Evolutionary conservation across 1,140 invertebrate genomes (phyloP), one percentile per base, ranked within the genome.

Genomic region (Drosophila trapezifrons): DNA sequence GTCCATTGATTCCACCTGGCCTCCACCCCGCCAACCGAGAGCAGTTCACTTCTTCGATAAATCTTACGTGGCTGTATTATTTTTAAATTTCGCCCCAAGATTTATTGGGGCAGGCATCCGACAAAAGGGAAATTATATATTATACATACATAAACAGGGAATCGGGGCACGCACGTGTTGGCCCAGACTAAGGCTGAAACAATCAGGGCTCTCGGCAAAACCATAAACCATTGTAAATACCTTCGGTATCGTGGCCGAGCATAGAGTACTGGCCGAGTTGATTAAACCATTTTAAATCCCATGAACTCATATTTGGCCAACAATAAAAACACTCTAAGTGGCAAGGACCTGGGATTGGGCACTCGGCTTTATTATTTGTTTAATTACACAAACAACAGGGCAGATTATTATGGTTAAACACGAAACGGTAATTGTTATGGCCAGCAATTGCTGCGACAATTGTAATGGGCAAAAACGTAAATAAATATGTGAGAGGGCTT

Each of bases 381-480:
- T 86, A 86, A 86, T 86, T 87, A 87, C 83, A 77, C 83, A 89
- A 86, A 86, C 77, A 86, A 86, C 83, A 45, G 79, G 78, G 76
- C 83, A 86, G 83, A 86, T 86, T 86, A 86, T 86, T 86, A 86
- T 87, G 83, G 83, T 86, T 87, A 87, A 86, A 86, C 83, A 86
- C 83, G 84, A 79, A 87, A 83, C 79, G 80, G 83, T 86, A 86
- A 87, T 79, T 83, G 83, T 86, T 77, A 83, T 86, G 79, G 42
- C 71, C 83, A 83, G 79, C 79, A 82, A 87, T 87, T 82, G 83
- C 78, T 86, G 52, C 58, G 82, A 86, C 82, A 86, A 78, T 85
- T 71, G 78, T 71, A 47, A 58, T 58, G 72, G 72, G 15, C 71
- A 22, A 38, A 74, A 56, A 51, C 37, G 43, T 47, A 65, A 35